A percentile compares a stretch with the other conserved stretches of the same genome.
phyloP scores from a whole-genome alignment of 2,888 invertebrate genomes.

The Morpho achilles region DNA sequence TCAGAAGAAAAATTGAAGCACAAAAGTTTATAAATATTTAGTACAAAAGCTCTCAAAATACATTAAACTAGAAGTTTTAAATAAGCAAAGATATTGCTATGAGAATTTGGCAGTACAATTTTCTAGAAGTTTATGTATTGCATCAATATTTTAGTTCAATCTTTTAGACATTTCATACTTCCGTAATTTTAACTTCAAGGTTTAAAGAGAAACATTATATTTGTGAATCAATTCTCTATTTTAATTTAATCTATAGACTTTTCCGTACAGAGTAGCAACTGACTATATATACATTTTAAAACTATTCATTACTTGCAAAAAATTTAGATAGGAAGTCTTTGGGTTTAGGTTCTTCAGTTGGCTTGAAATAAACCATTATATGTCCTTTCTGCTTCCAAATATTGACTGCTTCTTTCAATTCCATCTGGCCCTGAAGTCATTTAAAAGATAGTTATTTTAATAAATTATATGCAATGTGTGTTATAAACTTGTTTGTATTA shows the following conservation, averaged over 20 bases:
- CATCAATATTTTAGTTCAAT: no score
- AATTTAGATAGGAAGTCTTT: slow-evolving; percentile 96
- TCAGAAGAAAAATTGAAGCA: no score
- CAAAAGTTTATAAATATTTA: no score
- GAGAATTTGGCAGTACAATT: no score
- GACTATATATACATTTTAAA: slow-evolving; percentile 14
- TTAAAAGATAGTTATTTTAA: no score
- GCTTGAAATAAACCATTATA: slow-evolving; percentile 92
- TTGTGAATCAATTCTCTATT: slow-evolving; percentile 27
- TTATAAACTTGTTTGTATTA: no score
- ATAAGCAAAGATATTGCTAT: no score
- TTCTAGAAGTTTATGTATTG: no score
- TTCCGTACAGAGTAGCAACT: neutral
- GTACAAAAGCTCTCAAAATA: no score
- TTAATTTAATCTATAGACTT: slow-evolving; percentile 35
- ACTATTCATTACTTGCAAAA: slow-evolving; percentile 82
- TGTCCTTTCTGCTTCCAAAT: slow-evolving; percentile 95
- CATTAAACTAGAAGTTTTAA: no score
- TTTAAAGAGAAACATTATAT: neutral
- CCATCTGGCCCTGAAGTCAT: slow-evolving; percentile 92
- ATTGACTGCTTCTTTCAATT: slow-evolving; percentile 90
- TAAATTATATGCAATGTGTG: no score
- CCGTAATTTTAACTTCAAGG: neutral
- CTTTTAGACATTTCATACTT: no score
- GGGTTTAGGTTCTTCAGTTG: slow-evolving; percentile 90